phyloP scores from a whole-genome alignment of 2,888 invertebrate species.

The Allygus modestus region DNA sequence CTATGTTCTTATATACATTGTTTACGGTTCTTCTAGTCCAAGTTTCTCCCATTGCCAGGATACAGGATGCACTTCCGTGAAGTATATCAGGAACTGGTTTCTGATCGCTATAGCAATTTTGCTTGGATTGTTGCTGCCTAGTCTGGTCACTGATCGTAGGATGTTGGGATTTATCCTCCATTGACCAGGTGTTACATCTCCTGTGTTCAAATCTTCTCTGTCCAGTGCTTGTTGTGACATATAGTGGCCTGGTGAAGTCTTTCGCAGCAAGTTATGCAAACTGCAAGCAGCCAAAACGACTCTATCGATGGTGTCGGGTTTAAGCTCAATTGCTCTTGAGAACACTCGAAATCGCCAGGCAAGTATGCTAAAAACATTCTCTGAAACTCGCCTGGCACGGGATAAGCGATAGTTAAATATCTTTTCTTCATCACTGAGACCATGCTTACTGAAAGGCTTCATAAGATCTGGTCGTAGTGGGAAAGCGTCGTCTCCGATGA shows the following conservation, averaged over 20 bases:
- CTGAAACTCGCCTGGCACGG: conserved; percentile 64
- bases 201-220: conserved; percentile 4
- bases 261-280: conserved; percentile 23
- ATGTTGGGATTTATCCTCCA: not conserved
- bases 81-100: no score
- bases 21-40: no score
- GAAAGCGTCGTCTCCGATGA: conserved; percentile 70
- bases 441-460: conserved; percentile 67
- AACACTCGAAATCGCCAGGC: conserved; percentile 63
- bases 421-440: conserved; percentile 60
- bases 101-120: no score
- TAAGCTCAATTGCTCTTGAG: not conserved
- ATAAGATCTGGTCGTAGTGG: conserved; percentile 67
- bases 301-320: not conserved
- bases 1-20: no score
- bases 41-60: conserved; percentile 22
- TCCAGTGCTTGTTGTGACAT: not conserved
- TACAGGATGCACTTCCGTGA: no score
- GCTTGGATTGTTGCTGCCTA: no score
- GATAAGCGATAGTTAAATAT: conserved; percentile 68
- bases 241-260: not conserved
- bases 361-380: conserved; percentile 69
- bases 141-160: no score
- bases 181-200: not conserved
- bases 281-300: not conserved